Evolutionary conservation across 2,888 invertebrate species (phyloP), one percentile per base, ranked within the genome.

Genomic region (Melinaea menophilus): DNA sequence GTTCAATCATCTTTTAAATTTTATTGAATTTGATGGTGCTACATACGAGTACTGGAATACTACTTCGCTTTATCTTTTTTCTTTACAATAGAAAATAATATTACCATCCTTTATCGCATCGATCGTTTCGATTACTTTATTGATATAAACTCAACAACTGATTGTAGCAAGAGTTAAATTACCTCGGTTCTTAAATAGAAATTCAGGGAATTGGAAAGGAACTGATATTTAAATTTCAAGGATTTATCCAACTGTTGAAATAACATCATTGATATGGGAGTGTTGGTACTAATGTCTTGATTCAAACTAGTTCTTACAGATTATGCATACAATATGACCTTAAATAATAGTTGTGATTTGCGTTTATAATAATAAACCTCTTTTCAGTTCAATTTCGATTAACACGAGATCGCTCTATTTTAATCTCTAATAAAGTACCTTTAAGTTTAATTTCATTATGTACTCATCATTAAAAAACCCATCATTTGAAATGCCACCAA

Each of bases 181-280:
- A 61, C 57, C 58, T 60, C 45, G 56, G 48, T 56, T 55, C 60
- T 54, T 56, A 58, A 63, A 63, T 63, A 63, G 66, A 62, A 62
- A 67, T 62, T 63, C 59, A 59, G 61, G 64, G 64, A 62, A 67
- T 67, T 71, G 66, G 71, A 73, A 71, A 72, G 71, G 71, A 64
- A 65, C 62, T 71, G 70, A 66, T 71, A 71, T 73, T 72, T 71
- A 70, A 71, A 69, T 69, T 69, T 70, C 71, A 73, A 73, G 73
- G 73, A 63, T 70, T 65, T 59, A 61, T 55, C 61, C 54, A 56
- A 48, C 58, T 65, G 65, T 65, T 67, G 67, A 66, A 66, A 70
- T 61, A 58, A 58, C 62, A 66, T 63, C 64, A 66, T 59, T 64
- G 63, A 61, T 56, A 56, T 60, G 61, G 56, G 62, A 56, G 59